Base-by-base conservation (phyloP, 1,140 invertebrate species). In the Rhagoletis zephyria region DNA sequence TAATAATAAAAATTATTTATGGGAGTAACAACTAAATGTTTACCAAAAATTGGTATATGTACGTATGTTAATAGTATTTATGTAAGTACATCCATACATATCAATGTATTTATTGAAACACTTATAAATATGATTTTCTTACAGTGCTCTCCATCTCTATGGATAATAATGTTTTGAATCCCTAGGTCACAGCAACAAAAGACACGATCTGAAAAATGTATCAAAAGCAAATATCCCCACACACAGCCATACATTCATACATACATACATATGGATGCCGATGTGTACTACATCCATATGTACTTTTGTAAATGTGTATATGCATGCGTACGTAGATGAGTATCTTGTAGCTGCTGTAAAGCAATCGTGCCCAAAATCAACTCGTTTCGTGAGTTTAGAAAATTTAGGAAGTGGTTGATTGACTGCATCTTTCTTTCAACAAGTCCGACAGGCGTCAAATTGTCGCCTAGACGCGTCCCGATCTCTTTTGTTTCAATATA, bases 371-470 rank as follows among this genome's bases (percentile, higher is more conserved):
- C 48, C 45, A 56, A 81, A 81, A 51, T 81, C 74, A 56, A 56
- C 48, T 56, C 74, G 74, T 81, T 81, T 81, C 74, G 74, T 81
- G 74, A 81, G 74, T 16, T 81, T 30, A 56, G 74, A 51, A 81
- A 81, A 81, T 81, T 81, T 81, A 51, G 74, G 74, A 81, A 81
- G 74, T 56, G 30, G 51, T 81, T 81, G 74, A 81, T 81, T 81
- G 74, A 81, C 74, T 81, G 74, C 74, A 9, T 56, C 48, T 81
- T 81, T 81, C 74, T 81, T 81, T 81, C 42, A 81, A 81, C 48
- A 51, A 81, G 48, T 81, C 48, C 74, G 74, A 81, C 74, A 81
- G 45, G 74, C 74, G 74, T 19, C 74, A 59, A 81, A 81, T 59
- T 81, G 74, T 81, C 74, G 74, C 74, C 74, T 81, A 81, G 42